Base-by-base conservation (phyloP, 2,797 vertebrate species). In the Nyctalus aviator region DNA sequence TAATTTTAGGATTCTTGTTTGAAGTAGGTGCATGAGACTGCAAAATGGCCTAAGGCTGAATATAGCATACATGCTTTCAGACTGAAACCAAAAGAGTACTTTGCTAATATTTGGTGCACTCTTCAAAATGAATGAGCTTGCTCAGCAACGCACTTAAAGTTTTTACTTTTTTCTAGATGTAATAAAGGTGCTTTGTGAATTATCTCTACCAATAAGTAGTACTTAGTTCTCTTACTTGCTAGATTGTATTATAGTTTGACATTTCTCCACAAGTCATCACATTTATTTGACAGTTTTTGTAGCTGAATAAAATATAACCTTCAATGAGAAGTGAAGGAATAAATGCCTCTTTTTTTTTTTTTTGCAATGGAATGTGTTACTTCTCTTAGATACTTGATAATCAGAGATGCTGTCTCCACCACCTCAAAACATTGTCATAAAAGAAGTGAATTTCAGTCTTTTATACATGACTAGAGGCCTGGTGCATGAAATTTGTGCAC, bases 251-350 rank as follows among this genome's bases (percentile, higher is more conserved):
- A 66, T 27, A 72, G 75, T 85, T 76, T 77, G 84, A 84, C 81
- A 92, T 78, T 88, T 86, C 46, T 77, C 11, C 25, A 53, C 8
- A 59, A 77, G 32, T 75, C 62, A 46, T 90, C n/a, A 87, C 17
- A 41, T 59, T 25, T 69, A 79, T 72, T 84, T 84, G 21, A 84
- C n/a, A 89, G 41, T 69, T 81, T 37, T 32, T 83, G 23, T 72
- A 92, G 35, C n/a, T 86, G 57, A 92, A 69, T 89, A 90, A 95
- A 90, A 90, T 44, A n/a, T 21, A 83, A 32, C 12, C 23, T 77
- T 88, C 35, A 79, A 11, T 78, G 23, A 89, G 85, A 92, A 94
- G 21, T 35, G 82, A 62, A 89, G 46, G 62, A 64, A n/a, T 82
- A 78, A 78, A 87, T 20, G 68, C 9, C 21, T 81, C 14, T 46